Base-by-base conservation (phyloP, 2,888 invertebrate genomes). In the Dasysyrphus albostriatus region DNA sequence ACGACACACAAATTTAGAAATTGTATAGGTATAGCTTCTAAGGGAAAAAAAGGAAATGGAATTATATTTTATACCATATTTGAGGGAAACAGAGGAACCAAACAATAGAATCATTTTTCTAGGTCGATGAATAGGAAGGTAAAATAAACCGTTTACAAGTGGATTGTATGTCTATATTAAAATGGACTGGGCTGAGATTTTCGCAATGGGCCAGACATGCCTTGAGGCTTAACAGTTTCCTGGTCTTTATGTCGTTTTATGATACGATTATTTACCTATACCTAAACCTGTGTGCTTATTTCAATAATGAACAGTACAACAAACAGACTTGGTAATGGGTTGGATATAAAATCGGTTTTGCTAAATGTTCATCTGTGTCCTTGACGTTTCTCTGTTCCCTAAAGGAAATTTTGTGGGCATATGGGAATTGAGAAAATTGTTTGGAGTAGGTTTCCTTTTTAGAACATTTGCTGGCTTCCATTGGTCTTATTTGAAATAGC, bases 241-340 rank as follows among this genome's bases (percentile, higher is more conserved):
- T n/a, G 63, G 61, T 56, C 42, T 19, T 54, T 19, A 61, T 14
- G 54, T 70, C 42, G 61, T 51, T 61, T 77, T 77, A 61, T 70
- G 32, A 77, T 51, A 32, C 5, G 9, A 34, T 7, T 54, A 19
- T 19, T 2, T 42, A 1, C 14, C 0, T 42, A 42, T 5, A 5
- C 14, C 49, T 5, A 12, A 3, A 6, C 24, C 12, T 9, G 6
- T 56, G 8, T 58, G 37, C 58, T 67, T 67, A 39, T 67, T 47
- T 37, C 12, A n/a, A n/a, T 10, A 67, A 54, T 14, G 3, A 51
- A 24, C 51, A 24, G n/a, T 32, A 1, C 39, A 14, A 29, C 47
- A 59, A 49, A 47, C 24, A 8, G n/a, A 49, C 12, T 16, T 70
- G 19, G 10, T 37, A 37, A 32, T 32, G 32, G 32, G 5, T 32